These are phyloP conservation scores for Phrynocephalus forsythii DNA, from an alignment of 2,797 vertebrate genomes.

Conservation along the genomic window DNA sequence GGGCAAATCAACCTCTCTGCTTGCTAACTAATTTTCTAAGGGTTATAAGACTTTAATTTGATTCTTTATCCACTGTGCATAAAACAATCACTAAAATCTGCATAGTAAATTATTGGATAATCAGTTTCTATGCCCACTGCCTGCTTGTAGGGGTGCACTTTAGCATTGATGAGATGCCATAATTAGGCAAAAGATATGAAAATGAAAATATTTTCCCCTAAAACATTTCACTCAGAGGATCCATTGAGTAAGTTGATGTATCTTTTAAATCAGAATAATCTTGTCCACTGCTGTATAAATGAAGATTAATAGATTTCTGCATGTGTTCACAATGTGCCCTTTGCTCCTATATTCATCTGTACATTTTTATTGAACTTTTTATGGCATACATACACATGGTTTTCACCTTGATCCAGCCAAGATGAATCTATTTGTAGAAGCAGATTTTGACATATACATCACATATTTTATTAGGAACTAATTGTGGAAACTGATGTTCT, in stretches of 20 bases:
- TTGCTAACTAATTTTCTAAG: slow-evolving; percentile 76
- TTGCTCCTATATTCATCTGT: neutral
- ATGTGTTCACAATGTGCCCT: neutral
- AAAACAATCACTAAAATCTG: slow-evolving; percentile 73
- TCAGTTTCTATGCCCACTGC: slow-evolving; percentile 68
- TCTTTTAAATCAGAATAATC: neutral
- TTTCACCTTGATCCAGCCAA: neutral
- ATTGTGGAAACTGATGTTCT: too few relatives aligned
- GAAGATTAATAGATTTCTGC: neutral
- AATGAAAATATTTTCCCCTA: slow-evolving; percentile 47
- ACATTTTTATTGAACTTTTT: neutral
- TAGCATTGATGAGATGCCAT: slow-evolving; percentile 57
- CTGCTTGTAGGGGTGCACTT: slow-evolving; percentile 62
- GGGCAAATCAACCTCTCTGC: slow-evolving; percentile 72
- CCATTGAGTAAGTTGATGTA: neutral
- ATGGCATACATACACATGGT: neutral
- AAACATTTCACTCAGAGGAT: slow-evolving; percentile 39
- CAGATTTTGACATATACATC: too few relatives aligned
- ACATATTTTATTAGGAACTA: neutral
- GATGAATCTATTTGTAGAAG: neutral
- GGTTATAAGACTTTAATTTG: slow-evolving; percentile 78
- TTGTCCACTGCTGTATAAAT: neutral
- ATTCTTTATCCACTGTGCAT: slow-evolving; percentile 74
- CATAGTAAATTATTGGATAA: slow-evolving; percentile 73
- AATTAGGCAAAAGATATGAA: slow-evolving; percentile 49